Evolutionary conservation across 2,113 vertebrate species (phyloP).

Genomic region (Mesoclemmys tuberculata): DNA sequence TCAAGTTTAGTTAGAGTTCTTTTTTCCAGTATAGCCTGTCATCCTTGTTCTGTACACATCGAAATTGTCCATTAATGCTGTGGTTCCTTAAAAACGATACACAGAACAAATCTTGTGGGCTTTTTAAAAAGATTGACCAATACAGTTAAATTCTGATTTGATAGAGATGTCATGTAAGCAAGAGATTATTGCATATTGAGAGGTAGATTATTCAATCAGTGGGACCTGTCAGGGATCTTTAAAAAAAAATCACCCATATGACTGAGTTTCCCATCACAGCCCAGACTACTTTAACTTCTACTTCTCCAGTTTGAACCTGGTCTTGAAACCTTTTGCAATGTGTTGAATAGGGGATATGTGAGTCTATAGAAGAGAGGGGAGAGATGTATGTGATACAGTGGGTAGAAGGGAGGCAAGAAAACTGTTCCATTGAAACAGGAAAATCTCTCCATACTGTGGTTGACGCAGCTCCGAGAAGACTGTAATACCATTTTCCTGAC

Average conservation of each 20-base stretch:
- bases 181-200: background rate
- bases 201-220: background rate
- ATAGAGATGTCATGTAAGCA: background rate
- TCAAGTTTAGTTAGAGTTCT: conserved; percentile 60
- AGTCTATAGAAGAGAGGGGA: background rate
- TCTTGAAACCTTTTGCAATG: background rate
- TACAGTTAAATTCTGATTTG: conserved; percentile 32
- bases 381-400: background rate
- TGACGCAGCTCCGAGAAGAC: background rate
- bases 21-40: background rate
- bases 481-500: background rate
- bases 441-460: background rate
- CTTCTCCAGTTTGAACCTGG: background rate
- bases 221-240: background rate
- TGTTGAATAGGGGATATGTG: background rate
- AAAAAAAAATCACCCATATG: background rate
- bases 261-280: background rate
- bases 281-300: background rate
- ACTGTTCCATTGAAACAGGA: background rate
- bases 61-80: background rate
- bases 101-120: background rate
- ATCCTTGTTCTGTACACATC: background rate
- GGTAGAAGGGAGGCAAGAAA: background rate
- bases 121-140: background rate
- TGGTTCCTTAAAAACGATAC: conserved; percentile 2